Base-by-base conservation (phyloP, 1,140 invertebrate genomes). In the Aphidius ervi region DNA sequence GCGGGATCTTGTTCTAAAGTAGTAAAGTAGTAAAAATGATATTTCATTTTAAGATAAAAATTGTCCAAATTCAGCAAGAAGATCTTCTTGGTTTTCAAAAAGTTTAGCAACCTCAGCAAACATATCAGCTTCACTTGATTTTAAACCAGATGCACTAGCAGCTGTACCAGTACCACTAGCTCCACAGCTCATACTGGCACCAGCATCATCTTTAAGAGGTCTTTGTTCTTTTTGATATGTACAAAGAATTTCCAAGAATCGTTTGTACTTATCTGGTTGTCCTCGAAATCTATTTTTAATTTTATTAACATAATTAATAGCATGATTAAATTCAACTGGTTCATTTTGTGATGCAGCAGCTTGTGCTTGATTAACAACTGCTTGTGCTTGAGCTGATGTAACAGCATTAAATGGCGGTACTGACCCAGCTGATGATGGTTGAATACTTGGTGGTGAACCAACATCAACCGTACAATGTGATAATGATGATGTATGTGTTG, bases 291-390 rank as follows among this genome's bases (percentile, higher is more conserved):
- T 93, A 79, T 94, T 94, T 87, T 99, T 99, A 63, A 99, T 99
- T 82, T 99, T 99, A 80, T 99, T 99, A 55, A 99, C 97, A 80
- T 99, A 99, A 73, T 97, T 97, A 64, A 99, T 98, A 45, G 97
- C 97, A 81, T 99, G 95, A 81, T 99, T 98, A 76, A 99, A 99
- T 78, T 99, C 95, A 9, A 99, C 95, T 1, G 95, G 95, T 77
- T 97, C 94, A 72, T 88, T 91, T 63, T 86, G 85, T 10, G 85
- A 83, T 41, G 83, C 70, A 10, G 86, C 81, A 59, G 82, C 83
- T 65, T 83, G 82, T 40, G 80, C 75, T 73, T 82, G 72, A 66
- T 78, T 83, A 7, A 85, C 82, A 8, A 84, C 82, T 65, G 80
- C 79, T 59, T 81, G 79, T 47, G 82, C 82, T 70, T 84, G 82